These are phyloP conservation scores for human DNA, from an alignment of 2,113 vertebrate species.

Conservation along the genomic window DNA sequence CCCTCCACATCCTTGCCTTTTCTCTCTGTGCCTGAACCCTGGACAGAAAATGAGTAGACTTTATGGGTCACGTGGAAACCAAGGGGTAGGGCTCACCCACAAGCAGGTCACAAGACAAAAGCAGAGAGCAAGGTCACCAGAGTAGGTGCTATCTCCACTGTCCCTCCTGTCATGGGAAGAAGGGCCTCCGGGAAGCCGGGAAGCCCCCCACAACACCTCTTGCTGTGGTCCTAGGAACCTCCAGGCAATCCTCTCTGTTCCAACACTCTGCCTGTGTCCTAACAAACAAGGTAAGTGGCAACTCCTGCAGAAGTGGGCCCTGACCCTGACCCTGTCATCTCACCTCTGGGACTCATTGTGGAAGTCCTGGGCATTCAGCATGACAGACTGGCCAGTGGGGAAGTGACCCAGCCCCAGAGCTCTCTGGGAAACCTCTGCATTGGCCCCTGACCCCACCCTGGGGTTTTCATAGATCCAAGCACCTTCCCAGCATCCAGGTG, in stretches of 20 bases:
- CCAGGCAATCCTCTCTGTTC: not conserved
- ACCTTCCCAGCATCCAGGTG: not conserved
- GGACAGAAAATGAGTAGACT: not conserved
- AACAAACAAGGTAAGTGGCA: not conserved
- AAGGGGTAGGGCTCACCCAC: too few species aligned
- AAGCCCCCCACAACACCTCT: too few species aligned
- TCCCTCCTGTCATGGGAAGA: not conserved
- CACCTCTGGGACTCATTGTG: not conserved
- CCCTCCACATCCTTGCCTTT: accelerated
- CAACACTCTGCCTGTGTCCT: not conserved
- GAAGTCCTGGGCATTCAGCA: not conserved
- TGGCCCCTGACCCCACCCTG: not conserved
- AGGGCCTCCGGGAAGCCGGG: not conserved
- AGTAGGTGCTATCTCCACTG: not conserved
- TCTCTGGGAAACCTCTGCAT: not conserved
- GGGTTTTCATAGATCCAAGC: not conserved
- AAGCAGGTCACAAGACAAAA: not conserved
- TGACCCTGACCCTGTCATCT: not conserved
- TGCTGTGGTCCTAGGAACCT: not conserved
- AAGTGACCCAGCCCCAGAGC: not conserved
- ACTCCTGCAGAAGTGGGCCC: too few species aligned
- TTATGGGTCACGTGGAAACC: too few species aligned
- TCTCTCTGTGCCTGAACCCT: not conserved
- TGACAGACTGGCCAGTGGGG: not conserved
- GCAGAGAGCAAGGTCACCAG: not conserved